Evolutionary conservation across 92 coral and sea anemone species (phyloP).

Genomic region (Montipora capitata): DNA sequence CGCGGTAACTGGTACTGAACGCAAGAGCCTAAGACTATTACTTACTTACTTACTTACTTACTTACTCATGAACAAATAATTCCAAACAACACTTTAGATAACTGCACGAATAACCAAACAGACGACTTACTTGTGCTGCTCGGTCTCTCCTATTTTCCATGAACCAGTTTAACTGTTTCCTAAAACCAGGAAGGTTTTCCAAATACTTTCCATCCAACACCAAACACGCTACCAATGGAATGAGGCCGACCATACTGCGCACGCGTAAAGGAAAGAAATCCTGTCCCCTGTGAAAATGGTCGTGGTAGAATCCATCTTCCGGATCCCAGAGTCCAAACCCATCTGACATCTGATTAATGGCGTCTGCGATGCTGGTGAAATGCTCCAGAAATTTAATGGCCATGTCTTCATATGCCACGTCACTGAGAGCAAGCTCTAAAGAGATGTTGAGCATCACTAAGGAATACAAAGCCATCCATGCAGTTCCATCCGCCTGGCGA

Average conservation of each 20-base stretch:
- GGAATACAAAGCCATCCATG: slow-evolving; percentile 96
- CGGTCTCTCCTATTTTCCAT: slow-evolving; percentile 85
- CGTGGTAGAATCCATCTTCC: slow-evolving; percentile 91
- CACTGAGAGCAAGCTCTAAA: slow-evolving; percentile 85
- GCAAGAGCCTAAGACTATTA: too few relatives aligned
- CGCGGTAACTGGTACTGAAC: too few relatives aligned
- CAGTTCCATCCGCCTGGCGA: slow-evolving; percentile 94
- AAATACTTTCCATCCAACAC: slow-evolving; percentile 83
- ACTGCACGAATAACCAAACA: neutral
- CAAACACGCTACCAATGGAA: slow-evolving; percentile 87
- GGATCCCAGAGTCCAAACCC: slow-evolving; percentile 93
- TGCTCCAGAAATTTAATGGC: slow-evolving; percentile 94
- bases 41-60: too few relatives aligned
- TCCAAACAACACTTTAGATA: too few relatives aligned
- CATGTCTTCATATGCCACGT: slow-evolving; percentile 91
- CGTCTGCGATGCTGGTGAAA: slow-evolving; percentile 92
- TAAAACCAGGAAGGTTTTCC: slow-evolving; percentile 85
- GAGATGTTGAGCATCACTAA: slow-evolving; percentile 91
- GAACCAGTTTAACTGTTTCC: slow-evolving; percentile 90
- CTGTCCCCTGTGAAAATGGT: slow-evolving; percentile 68
- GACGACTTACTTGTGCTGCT: slow-evolving; percentile 70
- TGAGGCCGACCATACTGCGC: slow-evolving; percentile 91
- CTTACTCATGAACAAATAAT: too few relatives aligned
- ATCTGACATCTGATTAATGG: slow-evolving; percentile 91
- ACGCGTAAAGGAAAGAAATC: slow-evolving; percentile 81